phyloP scores from a whole-genome alignment of 2,888 invertebrate genomes.

The Sipha maydis region DNA sequence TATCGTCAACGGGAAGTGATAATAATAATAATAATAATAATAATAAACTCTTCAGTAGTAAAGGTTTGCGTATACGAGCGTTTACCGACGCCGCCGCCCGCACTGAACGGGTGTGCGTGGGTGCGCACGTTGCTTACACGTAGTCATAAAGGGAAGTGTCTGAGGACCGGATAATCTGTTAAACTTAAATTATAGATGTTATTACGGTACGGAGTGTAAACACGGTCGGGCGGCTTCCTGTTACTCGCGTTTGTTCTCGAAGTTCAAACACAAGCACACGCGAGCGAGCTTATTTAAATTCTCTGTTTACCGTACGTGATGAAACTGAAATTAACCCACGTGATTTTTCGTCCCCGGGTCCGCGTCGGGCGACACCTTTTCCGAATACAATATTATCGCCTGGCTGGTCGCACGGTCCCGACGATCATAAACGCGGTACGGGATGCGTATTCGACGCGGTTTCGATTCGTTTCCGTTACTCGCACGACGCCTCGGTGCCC shows the following conservation, averaged over 20 bases:
- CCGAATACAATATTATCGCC: not conserved
- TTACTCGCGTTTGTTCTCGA: slow-evolving; percentile 9
- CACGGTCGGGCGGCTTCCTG: not conserved
- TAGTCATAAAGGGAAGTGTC: too few species aligned
- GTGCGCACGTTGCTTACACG: too few species aligned
- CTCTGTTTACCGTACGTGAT: slow-evolving; percentile 48
- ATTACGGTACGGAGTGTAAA: slow-evolving; percentile 25
- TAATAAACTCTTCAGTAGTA: too few species aligned
- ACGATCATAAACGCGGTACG: too few species aligned
- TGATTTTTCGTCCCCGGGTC: slow-evolving; percentile 7
- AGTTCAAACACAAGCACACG: slow-evolving; percentile 3
- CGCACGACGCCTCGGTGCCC: too few species aligned
- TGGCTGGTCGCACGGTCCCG: too few species aligned
- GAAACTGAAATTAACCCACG: slow-evolving; percentile 31
- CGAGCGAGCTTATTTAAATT: slow-evolving; percentile 28
- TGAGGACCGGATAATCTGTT: slow-evolving; percentile 34
- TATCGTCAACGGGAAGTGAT: too few species aligned
- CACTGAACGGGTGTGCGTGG: not conserved
- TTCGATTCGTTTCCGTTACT: too few species aligned
- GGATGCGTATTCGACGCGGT: too few species aligned
- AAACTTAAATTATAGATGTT: slow-evolving; percentile 41
- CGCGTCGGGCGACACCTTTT: not conserved
- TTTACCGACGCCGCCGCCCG: not conserved
- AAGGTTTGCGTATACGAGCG: too few species aligned
- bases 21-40: too few species aligned